Conservation (phyloP, 2,113 vertebrate genomes). For the Haemorhous mexicanus region DNA sequence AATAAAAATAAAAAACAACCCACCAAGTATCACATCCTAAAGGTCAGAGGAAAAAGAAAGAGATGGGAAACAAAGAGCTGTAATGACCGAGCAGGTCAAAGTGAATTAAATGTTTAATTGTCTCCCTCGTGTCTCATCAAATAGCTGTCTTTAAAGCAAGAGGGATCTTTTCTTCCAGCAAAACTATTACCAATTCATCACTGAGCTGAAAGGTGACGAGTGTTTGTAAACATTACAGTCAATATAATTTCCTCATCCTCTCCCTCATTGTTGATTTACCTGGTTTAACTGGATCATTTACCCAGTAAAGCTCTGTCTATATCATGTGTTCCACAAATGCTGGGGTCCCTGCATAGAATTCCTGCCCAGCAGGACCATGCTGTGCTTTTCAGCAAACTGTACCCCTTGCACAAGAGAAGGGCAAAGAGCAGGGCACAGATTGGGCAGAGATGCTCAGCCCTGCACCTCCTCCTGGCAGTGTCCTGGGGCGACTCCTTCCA, state of each 20-base stretch:
- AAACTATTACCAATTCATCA: slow-evolving; percentile 50
- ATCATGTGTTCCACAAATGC: not conserved
- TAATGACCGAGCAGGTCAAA: slow-evolving; percentile 57
- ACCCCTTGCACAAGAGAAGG: not conserved
- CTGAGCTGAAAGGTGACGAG: slow-evolving; percentile 8
- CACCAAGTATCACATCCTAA: not conserved
- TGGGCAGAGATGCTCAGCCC: not conserved
- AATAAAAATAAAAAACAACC: not conserved
- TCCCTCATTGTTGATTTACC: slow-evolving; percentile 34
- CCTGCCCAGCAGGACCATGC: not conserved
- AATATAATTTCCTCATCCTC: slow-evolving; percentile 29
- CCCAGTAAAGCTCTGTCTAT: not conserved
- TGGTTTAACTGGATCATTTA: not conserved
- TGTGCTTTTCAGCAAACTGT: not conserved
- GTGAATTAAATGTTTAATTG: slow-evolving; percentile 61
- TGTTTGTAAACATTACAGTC: slow-evolving; percentile 55
- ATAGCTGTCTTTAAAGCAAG: slow-evolving; percentile 41
- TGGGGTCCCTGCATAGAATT: not conserved
- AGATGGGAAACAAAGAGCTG: slow-evolving; percentile 39
- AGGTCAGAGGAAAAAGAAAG: slow-evolving; percentile 37
- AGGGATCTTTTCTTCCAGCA: slow-evolving; percentile 38
- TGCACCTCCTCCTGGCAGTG: not conserved
- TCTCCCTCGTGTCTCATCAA: slow-evolving; percentile 48
- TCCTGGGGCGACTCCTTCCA: not conserved
- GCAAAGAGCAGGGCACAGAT: not conserved